Evolutionary conservation across 2,888 invertebrate species (phyloP), one percentile per base, ranked within the genome.

Genomic region (Altica lythri): DNA sequence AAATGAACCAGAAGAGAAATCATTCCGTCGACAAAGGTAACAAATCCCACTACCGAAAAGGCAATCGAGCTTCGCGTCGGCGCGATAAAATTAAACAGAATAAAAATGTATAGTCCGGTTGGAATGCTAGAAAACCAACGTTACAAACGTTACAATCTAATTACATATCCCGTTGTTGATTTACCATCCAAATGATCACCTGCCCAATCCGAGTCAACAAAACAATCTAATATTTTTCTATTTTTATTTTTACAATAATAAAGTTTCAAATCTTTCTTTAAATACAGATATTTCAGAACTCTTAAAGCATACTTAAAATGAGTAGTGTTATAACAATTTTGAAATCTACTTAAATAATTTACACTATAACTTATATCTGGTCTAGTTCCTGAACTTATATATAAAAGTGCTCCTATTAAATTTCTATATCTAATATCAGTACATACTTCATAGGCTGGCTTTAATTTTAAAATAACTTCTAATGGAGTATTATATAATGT

Each of bases 81-180:
- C n/a, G n/a, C n/a, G n/a, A n/a, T n/a, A n/a, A n/a, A n/a, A n/a
- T n/a, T n/a, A n/a, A n/a, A n/a, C n/a, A n/a, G n/a, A n/a, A n/a
- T n/a, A n/a, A n/a, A n/a, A n/a, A n/a, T n/a, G n/a, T n/a, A n/a
- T n/a, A n/a, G n/a, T n/a, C n/a, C n/a, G n/a, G n/a, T n/a, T n/a
- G n/a, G n/a, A n/a, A n/a, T n/a, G n/a, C n/a, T n/a, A n/a, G n/a
- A n/a, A n/a, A n/a, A n/a, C n/a, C n/a, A n/a, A n/a, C n/a, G n/a
- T n/a, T n/a, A n/a, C n/a, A n/a, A n/a, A n/a, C n/a, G n/a, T n/a
- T n/a, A n/a, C n/a, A 70, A 34, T 51, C 53, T 47, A 37, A 69
- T 55, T 4, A 68, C n/a, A 34, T 59, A 68, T 14, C 70, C 69
- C 6, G 63, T 22, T 27, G 32, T 27, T 42, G 55, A 59, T 38